These are phyloP conservation scores for Bradypodion pumilum DNA, from an alignment of 2,797 vertebrate species.

Conservation along the genomic window DNA sequence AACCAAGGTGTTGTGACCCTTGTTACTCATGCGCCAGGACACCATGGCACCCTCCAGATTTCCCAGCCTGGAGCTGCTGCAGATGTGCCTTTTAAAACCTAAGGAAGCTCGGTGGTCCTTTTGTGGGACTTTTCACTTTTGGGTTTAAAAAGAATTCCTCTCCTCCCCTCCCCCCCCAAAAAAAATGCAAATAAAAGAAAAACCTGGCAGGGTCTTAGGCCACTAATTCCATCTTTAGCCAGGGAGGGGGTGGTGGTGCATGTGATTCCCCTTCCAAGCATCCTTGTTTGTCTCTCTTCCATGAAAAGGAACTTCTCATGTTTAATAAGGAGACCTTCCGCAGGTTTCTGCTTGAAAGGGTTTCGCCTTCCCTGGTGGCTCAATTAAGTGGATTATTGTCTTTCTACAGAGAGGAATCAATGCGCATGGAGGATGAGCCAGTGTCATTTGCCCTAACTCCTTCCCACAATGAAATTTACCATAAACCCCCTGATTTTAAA, in stretches of 20 bases:
- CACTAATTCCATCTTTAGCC: background rate
- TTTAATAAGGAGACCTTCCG: background rate
- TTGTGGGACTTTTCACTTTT: background rate
- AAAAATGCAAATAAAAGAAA: too few relatives aligned
- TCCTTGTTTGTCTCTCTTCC: background rate
- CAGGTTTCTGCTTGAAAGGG: slow-evolving; percentile 80
- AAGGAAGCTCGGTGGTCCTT: background rate
- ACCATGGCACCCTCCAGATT: background rate
- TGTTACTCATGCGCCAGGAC: too few relatives aligned
- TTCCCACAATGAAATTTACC: slow-evolving; percentile 61
- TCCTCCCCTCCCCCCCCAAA: too few relatives aligned
- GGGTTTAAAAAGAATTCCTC: background rate
- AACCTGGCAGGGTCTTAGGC: background rate
- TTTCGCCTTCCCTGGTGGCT: slow-evolving; percentile 86
- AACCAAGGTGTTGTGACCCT: too few relatives aligned
- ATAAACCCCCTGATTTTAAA: slow-evolving; percentile 40
- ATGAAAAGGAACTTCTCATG: background rate
- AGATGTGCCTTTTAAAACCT: too few relatives aligned
- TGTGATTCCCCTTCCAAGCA: background rate
- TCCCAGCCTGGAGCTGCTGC: background rate
- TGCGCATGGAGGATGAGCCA: slow-evolving; percentile 72
- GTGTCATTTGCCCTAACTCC: slow-evolving; percentile 49
- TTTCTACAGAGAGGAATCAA: slow-evolving; percentile 85
- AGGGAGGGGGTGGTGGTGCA: background rate
- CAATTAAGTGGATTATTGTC: slow-evolving; percentile 98